phyloP scores from a whole-genome alignment of 2,113 vertebrate genomes.

The Actenoides lindsayi region DNA sequence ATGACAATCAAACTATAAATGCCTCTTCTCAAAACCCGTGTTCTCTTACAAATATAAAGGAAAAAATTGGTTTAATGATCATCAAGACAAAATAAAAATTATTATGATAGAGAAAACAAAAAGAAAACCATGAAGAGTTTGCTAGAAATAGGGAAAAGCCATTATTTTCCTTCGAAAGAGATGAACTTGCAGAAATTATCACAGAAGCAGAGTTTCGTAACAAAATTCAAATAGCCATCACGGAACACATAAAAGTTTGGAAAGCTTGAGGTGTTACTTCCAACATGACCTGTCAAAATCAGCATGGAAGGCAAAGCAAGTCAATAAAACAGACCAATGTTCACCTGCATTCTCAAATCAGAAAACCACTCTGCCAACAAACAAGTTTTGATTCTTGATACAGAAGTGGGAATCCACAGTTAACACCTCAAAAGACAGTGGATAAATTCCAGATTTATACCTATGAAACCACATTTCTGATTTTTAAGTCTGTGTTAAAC shows the following conservation, averaged over 20 bases:
- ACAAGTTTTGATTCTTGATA: background rate
- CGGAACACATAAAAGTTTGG: background rate
- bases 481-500: background rate
- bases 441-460: background rate
- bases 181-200: conserved; percentile 64
- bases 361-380: background rate
- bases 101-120: conserved; percentile 8
- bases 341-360: background rate
- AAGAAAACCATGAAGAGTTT: conserved; percentile 59
- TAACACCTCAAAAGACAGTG: background rate
- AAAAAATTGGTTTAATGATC: background rate
- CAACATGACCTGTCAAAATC: background rate
- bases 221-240: conserved; percentile 62
- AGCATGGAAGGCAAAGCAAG: background rate
- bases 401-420: background rate
- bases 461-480: background rate
- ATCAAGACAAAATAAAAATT: conserved; percentile 28
- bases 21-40: background rate
- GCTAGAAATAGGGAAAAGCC: conserved; percentile 65
- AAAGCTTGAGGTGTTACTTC: background rate
- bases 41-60: background rate
- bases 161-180: conserved; percentile 51
- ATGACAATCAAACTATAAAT: background rate
- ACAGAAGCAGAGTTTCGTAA: conserved; percentile 65
- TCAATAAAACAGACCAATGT: background rate